A percentile compares a stretch with the other conserved stretches of the same genome.
Evolutionary conservation across 2,888 invertebrate species (phyloP).

Genomic region (Sinopyrophorus schimmeli): DNA sequence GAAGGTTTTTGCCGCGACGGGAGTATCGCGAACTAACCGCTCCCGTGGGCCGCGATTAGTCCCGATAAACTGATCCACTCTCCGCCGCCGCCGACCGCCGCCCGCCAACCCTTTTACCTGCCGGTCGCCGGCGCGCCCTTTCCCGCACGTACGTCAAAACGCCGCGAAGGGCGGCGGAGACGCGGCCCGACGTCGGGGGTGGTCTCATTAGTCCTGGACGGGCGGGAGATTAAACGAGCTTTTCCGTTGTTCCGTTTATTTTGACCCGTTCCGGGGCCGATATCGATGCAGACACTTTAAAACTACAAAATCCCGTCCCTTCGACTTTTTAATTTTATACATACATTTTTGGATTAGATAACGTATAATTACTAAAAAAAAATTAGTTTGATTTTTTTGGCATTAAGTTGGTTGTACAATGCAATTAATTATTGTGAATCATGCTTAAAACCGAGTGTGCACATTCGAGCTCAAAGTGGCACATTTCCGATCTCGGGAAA

Average conservation of each 20-base stretch:
- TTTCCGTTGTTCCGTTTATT: constrained; percentile 33
- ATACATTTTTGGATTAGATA: too few relatives aligned
- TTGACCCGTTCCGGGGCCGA: constrained; percentile 27
- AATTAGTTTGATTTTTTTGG: too few relatives aligned
- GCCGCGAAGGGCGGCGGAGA: constrained; percentile 10
- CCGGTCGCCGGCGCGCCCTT: constrained; percentile 5
- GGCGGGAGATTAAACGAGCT: constrained; percentile 32
- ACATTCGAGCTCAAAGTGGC: too few relatives aligned
- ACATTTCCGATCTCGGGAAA: too few relatives aligned
- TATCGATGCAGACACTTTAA: constrained; percentile 17
- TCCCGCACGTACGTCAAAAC: constrained; percentile 1
- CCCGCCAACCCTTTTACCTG: constrained; percentile 22
- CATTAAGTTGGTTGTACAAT: too few relatives aligned
- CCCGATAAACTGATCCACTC: constrained; percentile 46
- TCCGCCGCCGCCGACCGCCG: constrained; percentile 16
- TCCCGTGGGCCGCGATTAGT: constrained; percentile 49
- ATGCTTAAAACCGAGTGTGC: too few relatives aligned
- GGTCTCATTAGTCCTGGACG: constrained; percentile 31
- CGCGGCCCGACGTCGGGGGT: constrained; percentile 17
- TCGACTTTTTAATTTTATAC: too few relatives aligned
- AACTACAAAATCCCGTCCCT: constrained; percentile 4
- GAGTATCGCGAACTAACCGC: constrained; percentile 43
- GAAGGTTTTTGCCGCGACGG: constrained; percentile 31
- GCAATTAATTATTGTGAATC: too few relatives aligned
- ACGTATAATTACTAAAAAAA: too few relatives aligned